phyloP scores from a whole-genome alignment of 1,140 invertebrate species.

The Drosophila varians region DNA sequence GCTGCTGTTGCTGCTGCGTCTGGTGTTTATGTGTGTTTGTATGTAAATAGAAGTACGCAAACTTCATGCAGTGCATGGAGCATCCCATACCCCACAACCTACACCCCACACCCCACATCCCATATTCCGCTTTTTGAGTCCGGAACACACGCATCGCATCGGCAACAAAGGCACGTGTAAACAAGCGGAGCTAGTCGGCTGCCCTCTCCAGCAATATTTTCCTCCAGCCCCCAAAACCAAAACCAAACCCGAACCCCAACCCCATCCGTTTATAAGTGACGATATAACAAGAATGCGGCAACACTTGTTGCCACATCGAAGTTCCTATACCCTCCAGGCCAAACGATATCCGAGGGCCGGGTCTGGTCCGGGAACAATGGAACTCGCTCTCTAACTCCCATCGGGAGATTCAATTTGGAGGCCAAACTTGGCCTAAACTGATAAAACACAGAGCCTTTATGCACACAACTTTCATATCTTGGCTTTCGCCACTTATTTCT shows the following conservation, averaged over 20 bases:
- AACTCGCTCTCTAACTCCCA: conserved; percentile 3
- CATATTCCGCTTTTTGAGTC: conserved; percentile 8
- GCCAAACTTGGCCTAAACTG: conserved; percentile 41
- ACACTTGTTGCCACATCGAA: conserved; percentile 59
- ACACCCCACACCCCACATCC: background rate
- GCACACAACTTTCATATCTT: conserved; percentile 25
- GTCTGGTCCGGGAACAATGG: conserved; percentile 9
- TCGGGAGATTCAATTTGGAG: conserved; percentile 36
- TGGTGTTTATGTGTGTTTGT: conserved; percentile 55
- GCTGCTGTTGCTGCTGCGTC: conserved; percentile 33
- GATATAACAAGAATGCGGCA: conserved; percentile 59
- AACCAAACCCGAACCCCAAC: conserved; percentile 19
- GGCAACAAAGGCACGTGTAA: conserved; percentile 76
- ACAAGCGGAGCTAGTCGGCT: conserved; percentile 62
- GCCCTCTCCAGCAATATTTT: conserved; percentile 5
- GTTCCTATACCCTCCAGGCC: conserved; percentile 52
- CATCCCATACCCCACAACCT: conserved; percentile 1
- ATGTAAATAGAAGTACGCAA: conserved; percentile 77
- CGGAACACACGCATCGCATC: conserved; percentile 74
- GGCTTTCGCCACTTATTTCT: conserved; percentile 20
- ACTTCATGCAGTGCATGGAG: conserved; percentile 79
- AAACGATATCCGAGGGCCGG: conserved; percentile 12
- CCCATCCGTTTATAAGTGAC: conserved; percentile 55
- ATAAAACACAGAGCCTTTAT: conserved; percentile 26
- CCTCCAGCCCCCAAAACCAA: background rate